These are phyloP conservation scores for Orthosia gothica DNA, from an alignment of 2,888 invertebrate species.

Conservation along the genomic window DNA sequence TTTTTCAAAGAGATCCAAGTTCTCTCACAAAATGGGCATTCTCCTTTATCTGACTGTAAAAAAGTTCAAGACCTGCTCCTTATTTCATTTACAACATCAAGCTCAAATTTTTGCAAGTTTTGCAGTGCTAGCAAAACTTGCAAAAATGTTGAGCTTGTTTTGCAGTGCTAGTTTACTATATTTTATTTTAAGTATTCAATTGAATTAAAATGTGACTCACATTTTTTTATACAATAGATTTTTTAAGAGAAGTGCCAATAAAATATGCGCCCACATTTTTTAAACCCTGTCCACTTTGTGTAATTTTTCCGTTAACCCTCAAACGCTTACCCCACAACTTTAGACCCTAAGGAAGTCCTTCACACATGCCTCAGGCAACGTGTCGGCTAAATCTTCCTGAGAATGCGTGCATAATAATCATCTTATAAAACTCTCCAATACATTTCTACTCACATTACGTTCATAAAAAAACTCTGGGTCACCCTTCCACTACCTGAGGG, in stretches of 20 bases:
- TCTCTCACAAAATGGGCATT: too few relatives aligned
- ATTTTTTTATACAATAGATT: conserved; percentile 33
- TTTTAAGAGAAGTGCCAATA: conserved; percentile 22
- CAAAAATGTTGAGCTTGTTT: too few relatives aligned
- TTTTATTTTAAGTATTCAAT: neutral
- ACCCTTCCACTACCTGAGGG: conserved; percentile 89
- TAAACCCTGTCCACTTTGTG: conserved; percentile 52
- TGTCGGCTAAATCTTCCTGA: conserved; percentile 87
- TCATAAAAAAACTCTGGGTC: conserved; percentile 84
- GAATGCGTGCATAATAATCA: conserved; percentile 90
- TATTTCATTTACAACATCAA: too few relatives aligned
- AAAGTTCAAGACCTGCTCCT: too few relatives aligned
- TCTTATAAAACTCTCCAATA: conserved; percentile 81
- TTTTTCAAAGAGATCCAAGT: too few relatives aligned
- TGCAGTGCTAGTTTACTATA: neutral
- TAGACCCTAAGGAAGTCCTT: conserved; percentile 82
- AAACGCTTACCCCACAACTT: conserved; percentile 73
- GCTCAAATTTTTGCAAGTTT: too few relatives aligned
- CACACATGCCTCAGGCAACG: conserved; percentile 84
- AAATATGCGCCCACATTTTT: conserved; percentile 45
- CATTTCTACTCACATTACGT: conserved; percentile 86
- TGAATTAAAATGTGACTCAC: neutral
- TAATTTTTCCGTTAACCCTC: conserved; percentile 78
- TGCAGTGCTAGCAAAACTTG: too few relatives aligned
- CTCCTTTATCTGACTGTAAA: too few relatives aligned